These are phyloP conservation scores for Etheostoma nigrum DNA, from an alignment of 2,797 vertebrate genomes.

Conservation along the genomic window DNA sequence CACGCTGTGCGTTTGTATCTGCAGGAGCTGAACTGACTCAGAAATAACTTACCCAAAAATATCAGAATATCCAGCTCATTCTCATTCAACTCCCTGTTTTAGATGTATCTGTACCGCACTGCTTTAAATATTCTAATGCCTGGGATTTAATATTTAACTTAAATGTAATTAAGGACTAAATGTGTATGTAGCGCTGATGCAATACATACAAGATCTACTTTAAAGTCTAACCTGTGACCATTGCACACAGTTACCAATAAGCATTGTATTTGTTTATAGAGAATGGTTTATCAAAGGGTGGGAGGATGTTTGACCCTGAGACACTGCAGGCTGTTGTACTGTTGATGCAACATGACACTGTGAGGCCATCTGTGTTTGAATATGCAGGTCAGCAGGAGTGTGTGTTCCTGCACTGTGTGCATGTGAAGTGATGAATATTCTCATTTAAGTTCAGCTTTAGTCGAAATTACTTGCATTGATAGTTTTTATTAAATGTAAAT, in stretches of 20 bases:
- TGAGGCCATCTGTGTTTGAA: conserved; percentile 67
- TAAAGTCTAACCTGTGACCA: not conserved
- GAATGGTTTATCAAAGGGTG: conserved; percentile 10
- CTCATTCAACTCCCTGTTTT: not conserved
- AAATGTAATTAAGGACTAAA: not conserved
- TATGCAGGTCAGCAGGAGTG: conserved; percentile 39
- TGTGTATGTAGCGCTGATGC: not conserved
- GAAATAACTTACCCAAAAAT: not conserved
- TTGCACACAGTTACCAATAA: not conserved
- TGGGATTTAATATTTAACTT: not conserved
- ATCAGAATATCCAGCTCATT: not conserved
- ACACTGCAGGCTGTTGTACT: conserved; percentile 28
- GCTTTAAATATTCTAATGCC: not conserved
- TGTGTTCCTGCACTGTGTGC: conserved; percentile 6
- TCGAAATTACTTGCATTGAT: not conserved
- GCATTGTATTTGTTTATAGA: not conserved
- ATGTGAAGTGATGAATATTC: not conserved
- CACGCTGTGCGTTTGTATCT: not conserved
- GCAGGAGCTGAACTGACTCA: not conserved
- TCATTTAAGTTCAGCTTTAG: no score
- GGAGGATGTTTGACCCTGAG: conserved; percentile 14
- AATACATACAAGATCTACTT: not conserved
- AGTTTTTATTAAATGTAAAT: not conserved
- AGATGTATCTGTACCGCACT: not conserved
- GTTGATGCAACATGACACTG: conserved; percentile 31